Percentiles rank a stretch among this genome's conserved stretches.
These are phyloP conservation scores for Calosoma granatense DNA, from an alignment of 1,140 invertebrate genomes.

Conservation along the genomic window DNA sequence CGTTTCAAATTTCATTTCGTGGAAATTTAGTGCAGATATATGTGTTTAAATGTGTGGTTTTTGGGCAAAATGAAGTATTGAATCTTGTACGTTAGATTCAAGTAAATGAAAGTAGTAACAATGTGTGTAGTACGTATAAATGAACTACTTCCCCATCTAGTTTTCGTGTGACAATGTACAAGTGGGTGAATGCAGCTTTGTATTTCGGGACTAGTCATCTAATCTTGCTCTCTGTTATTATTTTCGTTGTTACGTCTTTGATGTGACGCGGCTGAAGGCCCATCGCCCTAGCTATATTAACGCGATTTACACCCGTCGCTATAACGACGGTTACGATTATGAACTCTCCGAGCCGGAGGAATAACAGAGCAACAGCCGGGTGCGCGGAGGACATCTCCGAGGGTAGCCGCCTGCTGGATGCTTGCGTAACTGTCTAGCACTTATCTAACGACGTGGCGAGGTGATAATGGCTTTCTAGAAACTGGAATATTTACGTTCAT, in stretches of 20 bases:
- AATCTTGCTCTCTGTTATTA: neutral
- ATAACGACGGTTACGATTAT: constrained; percentile 3
- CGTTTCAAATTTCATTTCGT: too few species aligned
- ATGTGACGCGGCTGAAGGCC: neutral
- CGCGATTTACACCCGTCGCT: neutral
- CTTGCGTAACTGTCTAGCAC: neutral
- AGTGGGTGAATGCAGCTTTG: too few species aligned
- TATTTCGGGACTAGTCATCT: too few species aligned
- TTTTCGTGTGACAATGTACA: too few species aligned
- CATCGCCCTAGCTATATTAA: neutral
- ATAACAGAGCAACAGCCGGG: neutral
- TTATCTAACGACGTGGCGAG: constrained; percentile 5
- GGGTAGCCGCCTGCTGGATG: neutral
- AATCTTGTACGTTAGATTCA: too few species aligned
- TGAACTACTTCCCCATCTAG: too few species aligned
- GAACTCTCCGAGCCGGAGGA: neutral
- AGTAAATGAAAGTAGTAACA: too few species aligned
- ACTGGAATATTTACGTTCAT: too few species aligned
- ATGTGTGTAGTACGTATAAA: too few species aligned
- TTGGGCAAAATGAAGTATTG: too few species aligned
- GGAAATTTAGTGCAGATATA: too few species aligned
- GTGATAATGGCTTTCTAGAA: neutral
- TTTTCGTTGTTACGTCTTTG: constrained; percentile 2
- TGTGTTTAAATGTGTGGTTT: too few species aligned
- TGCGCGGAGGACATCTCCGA: neutral